phyloP scores from a whole-genome alignment of 2,797 vertebrate species.

The Anomalospiza imberbis region DNA sequence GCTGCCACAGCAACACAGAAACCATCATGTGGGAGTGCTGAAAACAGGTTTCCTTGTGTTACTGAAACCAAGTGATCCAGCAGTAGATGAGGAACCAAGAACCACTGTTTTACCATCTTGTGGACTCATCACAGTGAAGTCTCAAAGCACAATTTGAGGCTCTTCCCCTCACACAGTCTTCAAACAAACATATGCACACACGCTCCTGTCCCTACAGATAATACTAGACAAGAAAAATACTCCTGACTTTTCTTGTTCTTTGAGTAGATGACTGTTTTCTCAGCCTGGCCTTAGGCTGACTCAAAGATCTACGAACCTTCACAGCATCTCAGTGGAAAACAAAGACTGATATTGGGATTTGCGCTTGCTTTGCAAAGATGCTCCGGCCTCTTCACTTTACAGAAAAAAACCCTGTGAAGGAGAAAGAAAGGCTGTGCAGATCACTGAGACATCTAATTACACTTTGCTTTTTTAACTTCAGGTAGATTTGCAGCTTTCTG shows the following conservation, averaged over 20 bases:
- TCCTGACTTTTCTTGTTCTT: neutral
- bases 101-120: neutral
- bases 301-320: neutral
- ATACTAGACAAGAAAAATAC: neutral
- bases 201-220: neutral
- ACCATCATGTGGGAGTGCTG: neutral
- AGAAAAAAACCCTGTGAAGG: neutral
- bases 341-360: neutral
- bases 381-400: neutral
- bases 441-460: neutral
- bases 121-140: neutral
- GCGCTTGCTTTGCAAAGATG: neutral
- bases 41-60: neutral
- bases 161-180: neutral
- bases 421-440: neutral
- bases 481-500: neutral
- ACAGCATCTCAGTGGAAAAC: neutral
- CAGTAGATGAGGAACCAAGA: neutral
- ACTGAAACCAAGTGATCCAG: neutral
- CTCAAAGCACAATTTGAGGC: neutral
- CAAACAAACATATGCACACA: neutral
- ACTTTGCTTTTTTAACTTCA: neutral
- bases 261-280: neutral
- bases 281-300: neutral
- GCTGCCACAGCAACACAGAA: slow-evolving; percentile 31